A percentile compares a stretch with the other conserved stretches of the same genome.
phyloP scores from a whole-genome alignment of 2,797 vertebrate genomes.

The Gobio occitaniae region DNA sequence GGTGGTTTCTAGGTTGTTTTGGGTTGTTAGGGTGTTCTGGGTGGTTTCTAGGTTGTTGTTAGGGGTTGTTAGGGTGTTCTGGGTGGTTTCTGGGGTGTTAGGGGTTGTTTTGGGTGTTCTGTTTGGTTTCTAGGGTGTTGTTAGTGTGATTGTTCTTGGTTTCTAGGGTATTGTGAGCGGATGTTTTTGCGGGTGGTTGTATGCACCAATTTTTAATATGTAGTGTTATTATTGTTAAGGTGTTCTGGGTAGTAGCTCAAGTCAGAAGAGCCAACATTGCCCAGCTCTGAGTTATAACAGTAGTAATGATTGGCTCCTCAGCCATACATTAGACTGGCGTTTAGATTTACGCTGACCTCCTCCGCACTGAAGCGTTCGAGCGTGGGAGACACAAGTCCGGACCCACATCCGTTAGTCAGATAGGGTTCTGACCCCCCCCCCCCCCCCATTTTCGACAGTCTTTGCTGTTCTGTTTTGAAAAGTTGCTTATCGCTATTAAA shows the following conservation, averaged over 20 bases:
- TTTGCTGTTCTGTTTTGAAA: slow-evolving; percentile 32
- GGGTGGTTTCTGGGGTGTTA: no score
- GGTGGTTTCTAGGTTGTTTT: no score
- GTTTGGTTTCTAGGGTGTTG: no score
- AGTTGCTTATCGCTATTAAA: slow-evolving; percentile 32
- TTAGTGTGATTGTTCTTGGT: no score
- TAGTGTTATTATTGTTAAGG: no score
- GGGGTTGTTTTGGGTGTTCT: neutral
- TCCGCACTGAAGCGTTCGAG: neutral
- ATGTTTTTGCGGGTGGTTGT: neutral
- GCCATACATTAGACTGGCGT: neutral
- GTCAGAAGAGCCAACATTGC: neutral
- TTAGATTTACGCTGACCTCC: slow-evolving; percentile 10
- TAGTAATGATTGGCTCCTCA: neutral
- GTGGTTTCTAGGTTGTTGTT: neutral
- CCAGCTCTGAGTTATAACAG: neutral
- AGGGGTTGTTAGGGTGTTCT: neutral
- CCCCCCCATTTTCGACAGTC: slow-evolving; percentile 3
- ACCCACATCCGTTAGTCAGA: slow-evolving; percentile 13
- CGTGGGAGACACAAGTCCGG: neutral
- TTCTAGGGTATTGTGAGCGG: no score
- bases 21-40: no score
- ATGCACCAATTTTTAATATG: no score
- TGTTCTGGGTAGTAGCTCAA: neutral
- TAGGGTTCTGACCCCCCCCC: neutral